Conservation (phyloP, 2,797 vertebrate genomes). For the Podargus strigoides region DNA sequence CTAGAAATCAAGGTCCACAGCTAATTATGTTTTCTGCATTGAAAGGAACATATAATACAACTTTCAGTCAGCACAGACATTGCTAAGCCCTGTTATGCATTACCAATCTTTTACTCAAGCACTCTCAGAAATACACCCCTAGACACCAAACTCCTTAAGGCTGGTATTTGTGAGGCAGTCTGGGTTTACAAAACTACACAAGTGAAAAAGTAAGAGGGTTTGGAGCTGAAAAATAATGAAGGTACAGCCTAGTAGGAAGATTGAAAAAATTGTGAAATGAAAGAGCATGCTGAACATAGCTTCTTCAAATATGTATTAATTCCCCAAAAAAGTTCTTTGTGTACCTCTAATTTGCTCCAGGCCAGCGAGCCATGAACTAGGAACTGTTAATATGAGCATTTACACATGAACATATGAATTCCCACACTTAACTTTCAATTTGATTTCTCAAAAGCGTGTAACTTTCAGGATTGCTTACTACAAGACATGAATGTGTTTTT, state of each 20-base stretch:
- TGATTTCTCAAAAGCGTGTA: not conserved
- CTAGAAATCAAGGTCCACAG: not conserved
- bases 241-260: not conserved
- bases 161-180: not conserved
- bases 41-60: not conserved
- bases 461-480: not conserved
- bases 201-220: not conserved
- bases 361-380: not conserved
- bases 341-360: not conserved
- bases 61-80: not conserved
- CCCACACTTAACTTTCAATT: not conserved
- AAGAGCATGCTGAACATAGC: not conserved
- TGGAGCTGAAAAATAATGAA: not conserved
- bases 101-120: not conserved
- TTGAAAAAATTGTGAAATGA: not conserved
- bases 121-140: accelerated
- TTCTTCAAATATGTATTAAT: accelerated
- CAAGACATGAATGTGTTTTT: not conserved
- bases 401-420: not conserved
- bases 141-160: not conserved
- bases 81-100: not conserved
- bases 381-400: not conserved
- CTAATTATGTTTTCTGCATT: not conserved
- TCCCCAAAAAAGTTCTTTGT: not conserved
- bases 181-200: not conserved